Conservation (phyloP, 2,888 invertebrate species). For the Polietes domitor region DNA sequence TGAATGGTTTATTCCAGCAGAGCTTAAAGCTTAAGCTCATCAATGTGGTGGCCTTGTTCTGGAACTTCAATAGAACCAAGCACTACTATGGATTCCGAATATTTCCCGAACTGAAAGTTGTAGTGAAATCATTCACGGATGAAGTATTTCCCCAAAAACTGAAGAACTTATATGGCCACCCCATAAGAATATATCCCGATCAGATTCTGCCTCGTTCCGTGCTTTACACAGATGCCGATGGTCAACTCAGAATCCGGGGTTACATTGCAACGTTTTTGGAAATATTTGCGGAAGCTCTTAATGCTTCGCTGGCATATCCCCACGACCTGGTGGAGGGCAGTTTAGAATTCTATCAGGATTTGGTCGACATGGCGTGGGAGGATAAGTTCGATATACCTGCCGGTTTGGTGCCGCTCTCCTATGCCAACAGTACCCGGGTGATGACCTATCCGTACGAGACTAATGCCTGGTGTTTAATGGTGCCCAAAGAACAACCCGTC, state of each 20-base stretch:
- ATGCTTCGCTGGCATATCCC: constrained; percentile 43
- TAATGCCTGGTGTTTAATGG: constrained; percentile 44
- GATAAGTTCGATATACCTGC: constrained; percentile 51
- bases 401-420: background rate
- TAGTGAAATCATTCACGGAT: background rate
- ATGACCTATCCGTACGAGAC: constrained; percentile 40
- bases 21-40: constrained; percentile 30
- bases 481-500: constrained; percentile 45
- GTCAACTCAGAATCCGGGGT: constrained; percentile 22
- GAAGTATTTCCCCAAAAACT: constrained; percentile 41
- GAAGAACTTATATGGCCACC: constrained; percentile 43
- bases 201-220: constrained; percentile 44
- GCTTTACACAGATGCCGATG: background rate
- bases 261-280: constrained; percentile 45
- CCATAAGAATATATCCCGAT: constrained; percentile 44
- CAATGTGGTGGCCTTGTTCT: constrained; percentile 45
- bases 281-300: constrained; percentile 30
- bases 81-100: constrained; percentile 46
- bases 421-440: background rate
- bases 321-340: background rate
- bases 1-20: constrained; percentile 7
- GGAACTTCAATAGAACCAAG: constrained; percentile 36
- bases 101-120: constrained; percentile 23
- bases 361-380: constrained; percentile 40
- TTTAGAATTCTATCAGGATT: background rate